Base-by-base conservation (phyloP, 2,113 vertebrate genomes). In the Mungos mungo region DNA sequence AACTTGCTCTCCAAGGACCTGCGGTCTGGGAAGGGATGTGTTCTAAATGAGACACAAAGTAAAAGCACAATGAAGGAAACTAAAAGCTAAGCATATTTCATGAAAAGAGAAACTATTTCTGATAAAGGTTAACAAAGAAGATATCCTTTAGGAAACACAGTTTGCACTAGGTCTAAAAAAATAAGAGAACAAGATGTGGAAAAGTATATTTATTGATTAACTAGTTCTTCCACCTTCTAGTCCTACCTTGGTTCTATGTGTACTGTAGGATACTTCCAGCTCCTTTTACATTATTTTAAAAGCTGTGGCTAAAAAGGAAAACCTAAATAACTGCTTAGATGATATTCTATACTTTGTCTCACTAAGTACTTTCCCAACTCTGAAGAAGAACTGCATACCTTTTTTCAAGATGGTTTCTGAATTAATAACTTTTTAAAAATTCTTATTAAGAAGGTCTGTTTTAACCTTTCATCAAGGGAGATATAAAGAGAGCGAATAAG, bases 1-100 rank as follows among this genome's bases (percentile, higher is more conserved):
- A 86, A 82, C 3, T 91, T 45, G 63, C 38, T 68, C n/a, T 68
- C 33, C 72, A 86, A 19, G 4, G 79, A 10, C 31, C 80, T 38
- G 41, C 80, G 83, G n/a, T 86, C 71, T 54, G 5, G 25, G 38
- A 10, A 19, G 5, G 11, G 7, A 65, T 60, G 2, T 52, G 11
- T 77, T 89, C 60, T 95, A 82, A 92, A 50, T 38, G 14, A 72
- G 50, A 92, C 33, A 83, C 60, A 95, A 94, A 87, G 45, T 66
- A 88, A 91, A 93, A 60, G 2, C 19, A 6, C 29, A 88, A 11
- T 74, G 1, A 87, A 57, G 71, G 4, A 97, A 97, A 52, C n/a
- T 66, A 68, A 81, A 50, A 81, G 18, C 69, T 54, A 86, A 90
- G 38, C n/a, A 74, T 38, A 91, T 83, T 93, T 96, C 45, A 89